Base-by-base conservation (phyloP, 2,113 vertebrate genomes). In the Eudyptes chrysolophus region DNA sequence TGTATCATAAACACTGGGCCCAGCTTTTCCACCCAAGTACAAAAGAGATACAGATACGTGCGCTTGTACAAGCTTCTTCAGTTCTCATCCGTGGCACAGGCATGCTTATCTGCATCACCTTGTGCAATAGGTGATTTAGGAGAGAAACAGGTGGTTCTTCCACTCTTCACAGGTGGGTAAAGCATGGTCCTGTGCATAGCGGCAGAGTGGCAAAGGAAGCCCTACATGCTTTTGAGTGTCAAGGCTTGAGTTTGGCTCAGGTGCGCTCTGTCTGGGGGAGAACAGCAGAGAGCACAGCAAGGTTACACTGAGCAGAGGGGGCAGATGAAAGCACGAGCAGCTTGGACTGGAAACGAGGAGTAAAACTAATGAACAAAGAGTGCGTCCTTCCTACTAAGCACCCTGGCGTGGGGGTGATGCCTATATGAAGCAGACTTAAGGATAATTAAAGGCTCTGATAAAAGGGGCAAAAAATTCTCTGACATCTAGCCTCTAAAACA, bases 31-130 rank as follows among this genome's bases (percentile, higher is more conserved):
- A 64, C 2, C 62, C 34, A 6, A n/a, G 34, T 15, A 6, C 13
- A 12, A 48, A 25, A 38, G 16, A 54, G 62, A 19, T 7, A 11
- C 16, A 25, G 68, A 10, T 14, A 24, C 0, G 0, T 57, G 38
- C 22, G 9, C 21, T 22, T 49, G 16, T n/a, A 34, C 11, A 58
- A 55, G 27, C 64, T 49, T 46, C 30, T 60, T 51, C 46, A 29
- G 38, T 42, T 66, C 58, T 61, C 54, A n/a, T 15, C 38, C 15
- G 1, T 21, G 44, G 44, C 16, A 9, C 44, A 34, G 54, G 16
- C 16, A 3, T 7, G 58, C 29, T 62, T 42, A 9, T 26, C 58
- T 54, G 62, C 64, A 30, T 64, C 72, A 18, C 60, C 32, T 34
- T 32, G 62, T 68, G 58, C 58, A 30, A 3, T 2, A 42, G 11